phyloP scores from a whole-genome alignment of 2,888 invertebrate species.

The Pristionchus entomophagus region DNA sequence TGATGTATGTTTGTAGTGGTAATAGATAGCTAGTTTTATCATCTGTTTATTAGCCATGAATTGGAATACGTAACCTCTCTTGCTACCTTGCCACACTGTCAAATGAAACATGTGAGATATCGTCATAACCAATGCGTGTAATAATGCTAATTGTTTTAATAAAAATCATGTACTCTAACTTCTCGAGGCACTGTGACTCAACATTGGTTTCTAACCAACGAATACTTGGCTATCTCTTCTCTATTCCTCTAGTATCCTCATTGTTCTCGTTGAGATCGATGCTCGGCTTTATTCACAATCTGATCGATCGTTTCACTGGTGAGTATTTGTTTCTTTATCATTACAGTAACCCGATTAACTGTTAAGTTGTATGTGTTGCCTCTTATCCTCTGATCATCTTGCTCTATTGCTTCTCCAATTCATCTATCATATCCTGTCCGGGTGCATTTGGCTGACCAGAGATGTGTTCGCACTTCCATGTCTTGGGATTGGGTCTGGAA shows the following conservation, averaged over 20 bases:
- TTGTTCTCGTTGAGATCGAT: neutral
- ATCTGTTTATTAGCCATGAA: neutral
- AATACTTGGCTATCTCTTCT: neutral
- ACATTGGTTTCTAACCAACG: neutral
- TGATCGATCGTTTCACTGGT: neutral
- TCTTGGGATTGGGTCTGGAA: constrained; percentile 68
- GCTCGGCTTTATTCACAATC: neutral
- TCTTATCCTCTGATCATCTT: neutral
- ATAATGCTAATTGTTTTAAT: constrained; percentile 45
- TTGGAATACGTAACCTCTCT: constrained; percentile 15
- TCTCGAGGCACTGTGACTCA: too few relatives aligned
- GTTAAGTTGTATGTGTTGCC: neutral
- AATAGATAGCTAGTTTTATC: constrained; percentile 30
- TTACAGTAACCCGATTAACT: neutral
- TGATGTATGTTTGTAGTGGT: neutral
- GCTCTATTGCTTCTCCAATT: constrained; percentile 12
- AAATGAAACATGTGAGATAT: neutral
- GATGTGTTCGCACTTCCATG: constrained; percentile 72
- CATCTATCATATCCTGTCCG: constrained; percentile 61
- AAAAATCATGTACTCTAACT: neutral
- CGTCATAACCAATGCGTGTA: constrained; percentile 33
- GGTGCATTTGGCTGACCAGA: constrained; percentile 66
- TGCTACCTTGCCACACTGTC: constrained; percentile 26
- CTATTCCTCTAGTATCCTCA: neutral
- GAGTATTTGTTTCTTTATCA: constrained; percentile 42